phyloP scores from a whole-genome alignment of 2,797 vertebrate genomes.

The Rhadinocentrus ornatus region DNA sequence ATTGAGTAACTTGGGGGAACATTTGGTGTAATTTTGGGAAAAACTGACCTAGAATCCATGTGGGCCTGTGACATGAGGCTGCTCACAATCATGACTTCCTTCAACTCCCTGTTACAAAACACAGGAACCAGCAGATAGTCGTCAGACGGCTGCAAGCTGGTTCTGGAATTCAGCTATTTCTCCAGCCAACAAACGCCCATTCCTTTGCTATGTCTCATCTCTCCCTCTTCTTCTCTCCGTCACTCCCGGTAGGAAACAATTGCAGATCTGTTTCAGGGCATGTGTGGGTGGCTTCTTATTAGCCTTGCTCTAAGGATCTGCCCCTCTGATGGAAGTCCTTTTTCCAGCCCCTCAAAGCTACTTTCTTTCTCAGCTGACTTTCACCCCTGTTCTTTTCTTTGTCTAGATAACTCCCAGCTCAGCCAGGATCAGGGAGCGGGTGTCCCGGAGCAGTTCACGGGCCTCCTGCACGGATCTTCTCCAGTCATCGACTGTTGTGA shows the following conservation, averaged over 20 bases:
- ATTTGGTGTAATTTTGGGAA: constrained; percentile 47
- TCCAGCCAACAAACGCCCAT: constrained; percentile 69
- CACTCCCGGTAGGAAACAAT: constrained; percentile 84
- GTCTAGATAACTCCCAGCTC: constrained; percentile 79
- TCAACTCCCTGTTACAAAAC: constrained; percentile 41
- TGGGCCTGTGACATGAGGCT: constrained; percentile 13
- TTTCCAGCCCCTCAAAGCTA: constrained; percentile 57
- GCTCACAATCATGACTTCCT: constrained; percentile 23
- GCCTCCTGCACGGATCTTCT: constrained; percentile 96
- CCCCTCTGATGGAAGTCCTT: constrained; percentile 61
- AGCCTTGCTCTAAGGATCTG: constrained; percentile 63
- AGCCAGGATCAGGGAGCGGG: constrained; percentile 85
- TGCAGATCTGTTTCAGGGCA: constrained; percentile 86
- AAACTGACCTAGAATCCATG: constrained; percentile 75
- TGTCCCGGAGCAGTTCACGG: constrained; percentile 95
- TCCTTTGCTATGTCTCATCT: constrained; percentile 50
- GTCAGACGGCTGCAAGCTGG: constrained; percentile 72
- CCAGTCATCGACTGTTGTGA: constrained; percentile 92
- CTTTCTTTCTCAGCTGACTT: constrained; percentile 60
- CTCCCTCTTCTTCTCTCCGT: constrained; percentile 57
- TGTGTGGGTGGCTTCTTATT: constrained; percentile 83
- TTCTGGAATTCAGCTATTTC: constrained; percentile 88
- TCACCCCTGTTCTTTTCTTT: constrained; percentile 51
- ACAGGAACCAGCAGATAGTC: constrained; percentile 52
- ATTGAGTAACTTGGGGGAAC: constrained; percentile 8